Conservation (phyloP, 2,113 vertebrate species). For the Clarias magur region DNA sequence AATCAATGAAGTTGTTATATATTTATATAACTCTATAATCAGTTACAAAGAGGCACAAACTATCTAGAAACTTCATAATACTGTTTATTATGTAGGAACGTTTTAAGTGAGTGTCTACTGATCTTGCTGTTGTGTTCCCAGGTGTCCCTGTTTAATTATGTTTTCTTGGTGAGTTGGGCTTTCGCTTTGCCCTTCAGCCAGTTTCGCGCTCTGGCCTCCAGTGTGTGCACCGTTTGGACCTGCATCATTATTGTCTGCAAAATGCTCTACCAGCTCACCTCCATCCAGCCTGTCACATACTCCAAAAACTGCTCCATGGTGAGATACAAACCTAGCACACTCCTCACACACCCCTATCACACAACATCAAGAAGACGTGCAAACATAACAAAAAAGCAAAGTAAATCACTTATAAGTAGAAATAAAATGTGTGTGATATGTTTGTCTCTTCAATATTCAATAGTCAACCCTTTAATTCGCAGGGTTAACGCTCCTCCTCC, state of each 20-base stretch:
- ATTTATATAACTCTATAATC: no score
- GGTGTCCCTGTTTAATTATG: constrained; percentile 87
- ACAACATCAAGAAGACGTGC: not conserved
- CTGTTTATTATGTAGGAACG: not conserved
- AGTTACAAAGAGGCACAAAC: no score
- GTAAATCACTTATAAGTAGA: not conserved
- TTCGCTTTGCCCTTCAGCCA: constrained; percentile 93
- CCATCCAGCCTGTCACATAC: constrained; percentile 80
- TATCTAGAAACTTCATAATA: not conserved
- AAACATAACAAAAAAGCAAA: not conserved
- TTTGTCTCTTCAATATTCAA: not conserved
- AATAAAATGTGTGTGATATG: not conserved
- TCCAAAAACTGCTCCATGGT: constrained; percentile 85
- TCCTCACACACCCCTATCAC: not conserved
- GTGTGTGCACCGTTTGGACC: constrained; percentile 94
- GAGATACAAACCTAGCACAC: constrained; percentile 26
- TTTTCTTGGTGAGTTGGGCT: constrained; percentile 94
- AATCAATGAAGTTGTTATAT: no score
- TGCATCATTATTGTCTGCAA: constrained; percentile 97
- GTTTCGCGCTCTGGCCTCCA: constrained; percentile 90
- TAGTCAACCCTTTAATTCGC: not conserved
- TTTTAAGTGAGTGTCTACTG: not conserved
- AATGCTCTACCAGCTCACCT: constrained; percentile 95
- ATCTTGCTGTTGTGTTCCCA: constrained; percentile 59
- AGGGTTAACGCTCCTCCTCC: not conserved